Base-by-base conservation (phyloP, 2,888 invertebrate genomes). In the Melieria omissa region DNA sequence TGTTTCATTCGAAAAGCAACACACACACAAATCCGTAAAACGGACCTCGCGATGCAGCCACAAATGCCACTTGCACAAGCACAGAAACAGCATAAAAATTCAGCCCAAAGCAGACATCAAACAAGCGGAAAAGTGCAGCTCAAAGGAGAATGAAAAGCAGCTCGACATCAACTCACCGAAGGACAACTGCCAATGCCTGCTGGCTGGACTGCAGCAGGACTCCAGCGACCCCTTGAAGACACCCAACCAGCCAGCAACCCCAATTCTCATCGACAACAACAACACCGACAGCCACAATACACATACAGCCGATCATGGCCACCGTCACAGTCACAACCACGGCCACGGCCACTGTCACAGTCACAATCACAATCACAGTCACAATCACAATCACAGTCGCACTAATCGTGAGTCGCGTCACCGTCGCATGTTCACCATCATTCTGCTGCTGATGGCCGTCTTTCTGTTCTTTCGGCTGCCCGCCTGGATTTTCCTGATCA, bases 391-490 rank as follows among this genome's bases (percentile, higher is more conserved):
- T 29, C 29, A 29, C 29, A 54, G 16, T 66, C 62, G 52, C 61
- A 16, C 71, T 44, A 10, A 74, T 12, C 83, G 86, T 49, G 83
- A 86, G 70, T 81, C 84, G 46, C 84, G 89, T 4, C 90, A 90
- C 79, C 85, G 89, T 3, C 87, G 90, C 65, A 90, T 90, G 72
- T 89, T 91, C 70, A 88, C 87, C 74, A 87, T 91, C 9, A 89
- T 91, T 54, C 79, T 91, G 16, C 82, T 88, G 5, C 81, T 91
- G 71, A 90, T 91, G 83, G 77, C 88, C 0, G 86, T 89, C 8
- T 91, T 91, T 77, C 83, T 89, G 2, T 76, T 88, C 3, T 89
- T 90, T 73, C 87, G 90, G 7, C 77, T 89, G 65, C 90, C 91
- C 2, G 87, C 88, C 44, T 90, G 89, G 89, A 83, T 88, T 16